Conservation (phyloP, 2,797 vertebrate species). For the Hephaestus fuliginosus region DNA sequence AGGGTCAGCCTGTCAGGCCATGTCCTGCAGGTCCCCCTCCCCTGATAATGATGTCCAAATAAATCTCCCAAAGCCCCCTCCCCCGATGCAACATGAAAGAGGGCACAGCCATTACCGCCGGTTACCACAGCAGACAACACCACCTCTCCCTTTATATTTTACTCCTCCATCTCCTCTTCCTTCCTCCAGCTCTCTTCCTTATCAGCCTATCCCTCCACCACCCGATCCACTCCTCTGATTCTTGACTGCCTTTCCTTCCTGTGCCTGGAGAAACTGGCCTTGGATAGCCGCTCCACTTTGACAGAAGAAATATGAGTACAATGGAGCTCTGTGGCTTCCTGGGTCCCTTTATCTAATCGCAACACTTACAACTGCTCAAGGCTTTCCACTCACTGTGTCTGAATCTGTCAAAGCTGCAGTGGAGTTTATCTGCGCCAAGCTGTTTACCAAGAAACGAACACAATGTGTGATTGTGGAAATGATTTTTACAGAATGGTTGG, state of each 20-base stretch:
- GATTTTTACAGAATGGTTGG: not conserved
- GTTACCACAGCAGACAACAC: constrained; percentile 61
- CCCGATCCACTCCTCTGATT: constrained; percentile 54
- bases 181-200: constrained; percentile 58
- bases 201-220: constrained; percentile 62
- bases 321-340: constrained; percentile 59
- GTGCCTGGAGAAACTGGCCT: constrained; percentile 60
- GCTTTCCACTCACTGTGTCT: constrained; percentile 24
- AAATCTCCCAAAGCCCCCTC: constrained; percentile 64
- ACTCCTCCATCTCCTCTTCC: constrained; percentile 59
- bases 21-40: constrained; percentile 78
- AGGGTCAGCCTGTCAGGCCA: constrained; percentile 76
- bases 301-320: constrained; percentile 51
- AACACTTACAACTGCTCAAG: constrained; percentile 55
- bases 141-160: constrained; percentile 58
- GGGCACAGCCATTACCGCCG: constrained; percentile 66
- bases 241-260: constrained; percentile 37
- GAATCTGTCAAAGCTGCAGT: constrained; percentile 7
- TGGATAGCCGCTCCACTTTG: constrained; percentile 50
- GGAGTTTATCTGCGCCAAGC: not conserved
- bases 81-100: constrained; percentile 68
- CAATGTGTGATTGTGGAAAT: constrained; percentile 6
- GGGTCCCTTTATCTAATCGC: constrained; percentile 43
- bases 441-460: not conserved
- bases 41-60: constrained; percentile 66